Evolutionary conservation across 1,140 invertebrate species (phyloP), one percentile per base, ranked within the genome.

Genomic region (Periplaneta americana): DNA sequence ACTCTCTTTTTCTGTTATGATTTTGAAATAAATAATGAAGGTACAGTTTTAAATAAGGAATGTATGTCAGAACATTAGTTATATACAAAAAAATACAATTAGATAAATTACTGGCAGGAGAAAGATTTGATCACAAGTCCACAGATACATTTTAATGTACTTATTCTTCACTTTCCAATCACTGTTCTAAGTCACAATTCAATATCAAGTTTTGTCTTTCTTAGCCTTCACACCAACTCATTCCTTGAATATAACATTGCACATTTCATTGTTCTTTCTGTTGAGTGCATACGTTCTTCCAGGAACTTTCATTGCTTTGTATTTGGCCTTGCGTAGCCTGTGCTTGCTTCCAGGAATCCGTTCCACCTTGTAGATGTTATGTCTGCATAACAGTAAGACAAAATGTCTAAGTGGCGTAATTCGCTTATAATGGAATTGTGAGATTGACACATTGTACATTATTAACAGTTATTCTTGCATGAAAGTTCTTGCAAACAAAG

Each of bases 231-330:
- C 48, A 66, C 28, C 48, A 66, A n/a, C 6, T 66, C 22, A 66
- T n/a, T 66, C n/a, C 48, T 66, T 66, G 48, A 81, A 81, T 75
- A 82, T 80, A 34, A 48, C 33, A 34, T 37, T 80, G 85, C 95
- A 96, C 91, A 95, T 94, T 86, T 95, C 93, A 86, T 93, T 95
- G 86, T 96, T 96, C 86, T 96, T 95, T 83, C 89, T 90, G 86
- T 96, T 96, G 18, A 96, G 90, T 3, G 92, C 90, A 85, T 95
- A 96, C 0, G 94, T 95, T 84, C 89, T 91, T 2, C 94, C 95
- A 5, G 95, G 91, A 17, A 93, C 85, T 48, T 85, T 83, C 34
- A 87, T 86, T 34, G 85, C 88, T 83, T 89, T 89, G 82, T 90
- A 90, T 82, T 89, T 90, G 0, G 90, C 90, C 83, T 93, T 93